Percentiles rank a stretch among this genome's conserved stretches.
Evolutionary conservation across 2,113 vertebrate genomes (phyloP).

Genomic region (Entomyzon cyanotis): DNA sequence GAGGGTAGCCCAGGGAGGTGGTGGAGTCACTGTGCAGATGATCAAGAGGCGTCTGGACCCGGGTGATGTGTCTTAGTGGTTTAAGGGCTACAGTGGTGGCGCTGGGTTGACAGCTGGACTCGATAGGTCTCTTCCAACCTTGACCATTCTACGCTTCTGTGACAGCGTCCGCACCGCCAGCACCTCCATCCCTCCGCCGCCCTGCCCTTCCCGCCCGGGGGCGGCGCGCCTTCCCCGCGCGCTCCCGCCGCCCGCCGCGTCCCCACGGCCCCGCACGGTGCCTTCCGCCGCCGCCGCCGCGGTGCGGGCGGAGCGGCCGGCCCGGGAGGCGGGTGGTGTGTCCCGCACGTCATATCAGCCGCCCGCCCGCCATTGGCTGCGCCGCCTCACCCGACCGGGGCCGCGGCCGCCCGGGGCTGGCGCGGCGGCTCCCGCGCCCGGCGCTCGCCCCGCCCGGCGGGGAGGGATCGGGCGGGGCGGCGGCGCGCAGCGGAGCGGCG

Average conservation of each 20-base stretch:
- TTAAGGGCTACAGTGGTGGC: neutral
- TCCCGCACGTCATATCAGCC: too few relatives aligned
- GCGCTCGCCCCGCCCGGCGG: too few relatives aligned
- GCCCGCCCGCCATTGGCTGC: too few relatives aligned
- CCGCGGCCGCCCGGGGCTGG: too few relatives aligned
- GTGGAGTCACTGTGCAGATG: neutral
- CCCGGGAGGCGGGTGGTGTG: too few relatives aligned
- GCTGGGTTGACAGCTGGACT: neutral
- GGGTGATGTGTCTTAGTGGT: neutral
- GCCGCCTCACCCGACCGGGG: too few relatives aligned
- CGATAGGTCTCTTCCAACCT: neutral
- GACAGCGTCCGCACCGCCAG: neutral
- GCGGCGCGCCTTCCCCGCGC: neutral
- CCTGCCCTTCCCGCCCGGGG: neutral
- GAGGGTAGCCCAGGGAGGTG: neutral
- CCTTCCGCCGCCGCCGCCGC: too few relatives aligned
- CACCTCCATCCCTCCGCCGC: neutral
- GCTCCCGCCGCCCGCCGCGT: neutral
- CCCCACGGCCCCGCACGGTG: neutral
- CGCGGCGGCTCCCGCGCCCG: too few relatives aligned
- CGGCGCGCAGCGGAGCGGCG: conserved; percentile 32
- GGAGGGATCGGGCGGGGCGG: too few relatives aligned
- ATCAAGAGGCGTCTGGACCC: neutral
- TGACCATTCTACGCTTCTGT: fast-evolving
- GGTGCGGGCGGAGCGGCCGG: too few relatives aligned